These are phyloP conservation scores for Potorous gilbertii DNA, from an alignment of 2,797 vertebrate genomes.

Conservation along the genomic window DNA sequence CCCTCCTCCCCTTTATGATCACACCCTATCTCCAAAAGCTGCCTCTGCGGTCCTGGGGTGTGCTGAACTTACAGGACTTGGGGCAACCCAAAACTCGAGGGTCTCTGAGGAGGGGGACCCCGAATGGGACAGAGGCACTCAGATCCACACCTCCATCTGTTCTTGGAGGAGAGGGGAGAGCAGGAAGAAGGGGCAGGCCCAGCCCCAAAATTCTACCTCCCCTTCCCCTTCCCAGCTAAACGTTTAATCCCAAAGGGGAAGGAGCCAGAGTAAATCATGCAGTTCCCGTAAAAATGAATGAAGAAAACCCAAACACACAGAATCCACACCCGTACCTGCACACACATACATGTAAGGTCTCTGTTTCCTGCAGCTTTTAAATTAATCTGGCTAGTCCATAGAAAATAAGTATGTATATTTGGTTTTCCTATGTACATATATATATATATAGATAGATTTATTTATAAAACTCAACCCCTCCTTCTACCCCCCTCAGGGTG, in stretches of 20 bases:
- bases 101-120: not conserved
- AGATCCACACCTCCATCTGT: not conserved
- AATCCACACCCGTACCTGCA: slow-evolving; percentile 21
- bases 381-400: slow-evolving; percentile 84
- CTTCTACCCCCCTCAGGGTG: slow-evolving; percentile 1
- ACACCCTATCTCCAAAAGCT: not conserved
- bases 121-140: not conserved
- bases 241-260: slow-evolving; percentile 13
- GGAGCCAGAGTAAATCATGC: slow-evolving; percentile 52
- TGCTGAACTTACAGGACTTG: not conserved
- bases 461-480: slow-evolving; percentile 81
- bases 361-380: slow-evolving; percentile 82
- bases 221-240: not conserved
- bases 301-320: slow-evolving; percentile 14
- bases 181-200: not conserved
- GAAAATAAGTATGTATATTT: slow-evolving; percentile 88
- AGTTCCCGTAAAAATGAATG: slow-evolving; percentile 47
- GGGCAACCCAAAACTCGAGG: slow-evolving; percentile 44
- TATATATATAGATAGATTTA: slow-evolving; percentile 85
- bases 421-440: slow-evolving; percentile 85
- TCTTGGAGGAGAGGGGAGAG: slow-evolving; percentile 25
- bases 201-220: not conserved
- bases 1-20: not conserved
- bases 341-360: slow-evolving; percentile 58
- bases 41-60: not conserved